A percentile compares a stretch with the other conserved stretches of the same genome.
These are phyloP conservation scores for Xenops minutus DNA, from an alignment of 2,797 vertebrate genomes.

Conservation along the genomic window DNA sequence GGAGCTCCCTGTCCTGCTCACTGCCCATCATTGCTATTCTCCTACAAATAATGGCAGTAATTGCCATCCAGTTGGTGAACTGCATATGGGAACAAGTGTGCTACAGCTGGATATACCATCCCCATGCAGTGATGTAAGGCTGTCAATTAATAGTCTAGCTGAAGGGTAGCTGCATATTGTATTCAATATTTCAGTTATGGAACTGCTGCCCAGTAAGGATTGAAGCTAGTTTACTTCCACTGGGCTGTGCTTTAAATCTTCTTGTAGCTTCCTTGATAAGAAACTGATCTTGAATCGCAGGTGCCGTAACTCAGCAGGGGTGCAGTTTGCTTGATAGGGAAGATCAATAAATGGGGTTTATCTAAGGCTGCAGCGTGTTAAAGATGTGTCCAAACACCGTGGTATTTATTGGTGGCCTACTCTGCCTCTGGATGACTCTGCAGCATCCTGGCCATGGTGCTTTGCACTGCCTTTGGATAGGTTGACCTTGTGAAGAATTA, in stretches of 20 bases:
- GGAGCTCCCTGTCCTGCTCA: not conserved
- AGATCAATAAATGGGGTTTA: not conserved
- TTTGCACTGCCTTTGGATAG: not conserved
- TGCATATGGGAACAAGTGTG: not conserved
- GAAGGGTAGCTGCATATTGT: not conserved
- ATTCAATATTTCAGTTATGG: not conserved
- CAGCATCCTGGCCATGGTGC: not conserved
- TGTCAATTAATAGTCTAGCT: not conserved
- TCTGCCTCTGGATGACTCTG: not conserved
- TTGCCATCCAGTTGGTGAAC: not conserved
- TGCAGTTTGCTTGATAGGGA: not conserved
- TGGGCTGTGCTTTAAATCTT: slow-evolving; percentile 5
- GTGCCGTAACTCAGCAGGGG: not conserved
- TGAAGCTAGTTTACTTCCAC: not conserved
- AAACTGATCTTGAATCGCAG: not conserved
- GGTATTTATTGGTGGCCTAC: not conserved
- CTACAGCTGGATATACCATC: not conserved
- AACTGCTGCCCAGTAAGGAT: not conserved
- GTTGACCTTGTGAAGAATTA: not conserved
- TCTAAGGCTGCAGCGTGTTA: not conserved
- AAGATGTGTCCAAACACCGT: not conserved
- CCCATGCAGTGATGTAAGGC: not conserved
- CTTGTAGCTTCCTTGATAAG: not conserved
- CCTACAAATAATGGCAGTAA: not conserved
- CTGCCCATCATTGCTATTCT: not conserved